phyloP scores from a whole-genome alignment of 1,140 invertebrate genomes.

The Ditylenchus dipsaci region DNA sequence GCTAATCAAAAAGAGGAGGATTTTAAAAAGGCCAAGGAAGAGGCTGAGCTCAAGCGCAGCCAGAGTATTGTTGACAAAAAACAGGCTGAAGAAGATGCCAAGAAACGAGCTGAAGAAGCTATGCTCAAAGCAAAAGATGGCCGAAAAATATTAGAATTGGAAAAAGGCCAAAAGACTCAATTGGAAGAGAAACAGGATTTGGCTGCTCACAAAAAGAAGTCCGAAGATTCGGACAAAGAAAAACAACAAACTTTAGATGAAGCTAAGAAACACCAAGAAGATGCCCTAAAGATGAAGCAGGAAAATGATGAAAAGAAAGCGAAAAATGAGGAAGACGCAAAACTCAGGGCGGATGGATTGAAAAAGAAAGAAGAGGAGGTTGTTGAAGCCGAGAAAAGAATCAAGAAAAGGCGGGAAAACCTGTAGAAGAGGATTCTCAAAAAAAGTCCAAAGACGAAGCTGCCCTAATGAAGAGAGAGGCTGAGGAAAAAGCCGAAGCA shows the following conservation, averaged over 20 bases:
- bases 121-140: background rate
- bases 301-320: conserved; percentile 8
- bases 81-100: conserved; percentile 4
- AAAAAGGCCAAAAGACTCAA: conserved; percentile 2
- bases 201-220: too few species aligned
- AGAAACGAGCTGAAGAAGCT: background rate
- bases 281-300: background rate
- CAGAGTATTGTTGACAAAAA: background rate
- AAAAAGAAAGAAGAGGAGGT: conserved; percentile 5
- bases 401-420: background rate
- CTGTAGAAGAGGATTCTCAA: conserved; percentile 6
- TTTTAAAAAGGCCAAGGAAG: conserved; percentile 5
- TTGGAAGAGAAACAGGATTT: background rate
- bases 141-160: background rate
- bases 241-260: background rate
- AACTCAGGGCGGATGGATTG: background rate
- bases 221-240: background rate
- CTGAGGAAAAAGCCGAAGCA: conserved; percentile 16
- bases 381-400: conserved; percentile 7
- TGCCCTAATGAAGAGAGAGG: conserved; percentile 2
- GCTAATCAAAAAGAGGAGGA: conserved; percentile 13
- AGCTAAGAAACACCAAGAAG: background rate
- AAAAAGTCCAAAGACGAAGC: conserved; percentile 17
- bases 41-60: background rate
- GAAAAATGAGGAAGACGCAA: conserved; percentile 1